Evolutionary conservation across 1,140 invertebrate species (phyloP).

Genomic region (Cyclina sinensis): DNA sequence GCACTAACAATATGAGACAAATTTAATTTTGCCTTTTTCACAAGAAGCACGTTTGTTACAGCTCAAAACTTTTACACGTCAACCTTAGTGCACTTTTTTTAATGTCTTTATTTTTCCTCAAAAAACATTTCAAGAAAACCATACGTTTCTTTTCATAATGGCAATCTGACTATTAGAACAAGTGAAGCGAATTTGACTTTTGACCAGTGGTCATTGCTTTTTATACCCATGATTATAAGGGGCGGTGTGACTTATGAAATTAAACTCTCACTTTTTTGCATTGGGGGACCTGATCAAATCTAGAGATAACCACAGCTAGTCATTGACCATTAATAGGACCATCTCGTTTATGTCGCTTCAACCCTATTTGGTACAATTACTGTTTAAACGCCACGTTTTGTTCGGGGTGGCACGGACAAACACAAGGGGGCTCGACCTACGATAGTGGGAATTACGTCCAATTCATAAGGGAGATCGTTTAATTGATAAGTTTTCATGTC

Average conservation of each 20-base stretch:
- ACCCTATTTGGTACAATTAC: conserved; percentile 56
- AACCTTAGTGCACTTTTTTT: background rate
- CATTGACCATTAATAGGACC: conserved; percentile 56
- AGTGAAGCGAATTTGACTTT: conserved; percentile 53
- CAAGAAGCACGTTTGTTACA: too few species aligned
- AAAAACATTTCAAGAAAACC: background rate
- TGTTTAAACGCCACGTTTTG: conserved; percentile 63
- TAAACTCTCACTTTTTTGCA: conserved; percentile 66
- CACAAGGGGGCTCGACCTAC: conserved; percentile 46
- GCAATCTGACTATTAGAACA: conserved; percentile 28
- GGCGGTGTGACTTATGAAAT: conserved; percentile 69
- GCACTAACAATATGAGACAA: too few species aligned
- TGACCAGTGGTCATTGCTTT: conserved; percentile 57
- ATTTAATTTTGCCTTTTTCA: too few species aligned
- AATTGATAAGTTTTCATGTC: conserved; percentile 68
- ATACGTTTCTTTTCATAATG: background rate
- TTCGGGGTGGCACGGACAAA: conserved; percentile 61
- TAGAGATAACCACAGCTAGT: conserved; percentile 59
- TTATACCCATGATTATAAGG: conserved; percentile 56
- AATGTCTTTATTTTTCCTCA: conserved; percentile 7
- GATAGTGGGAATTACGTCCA: conserved; percentile 64
- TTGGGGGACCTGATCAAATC: conserved; percentile 35
- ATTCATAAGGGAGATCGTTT: conserved; percentile 60
- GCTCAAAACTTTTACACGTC: background rate
- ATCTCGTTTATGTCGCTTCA: conserved; percentile 62